These are phyloP conservation scores for Dallia pectoralis DNA, from an alignment of 2,797 vertebrate species.

Conservation along the genomic window DNA sequence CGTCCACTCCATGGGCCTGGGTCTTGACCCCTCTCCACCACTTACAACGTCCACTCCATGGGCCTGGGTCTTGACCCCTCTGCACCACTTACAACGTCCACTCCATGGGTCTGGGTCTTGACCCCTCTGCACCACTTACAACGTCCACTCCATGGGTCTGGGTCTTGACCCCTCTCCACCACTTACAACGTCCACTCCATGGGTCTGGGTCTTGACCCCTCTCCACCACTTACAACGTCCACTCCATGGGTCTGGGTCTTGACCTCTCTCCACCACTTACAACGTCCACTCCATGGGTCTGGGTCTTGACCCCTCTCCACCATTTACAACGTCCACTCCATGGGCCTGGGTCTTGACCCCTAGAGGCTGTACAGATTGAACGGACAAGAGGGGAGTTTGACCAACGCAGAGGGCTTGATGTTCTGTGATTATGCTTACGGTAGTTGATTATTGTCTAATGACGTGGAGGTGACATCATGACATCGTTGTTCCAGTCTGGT, in stretches of 20 bases:
- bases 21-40: conserved; percentile 10
- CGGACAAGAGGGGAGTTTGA: not conserved
- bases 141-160: no score
- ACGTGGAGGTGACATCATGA: conserved; percentile 47
- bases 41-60: conserved; percentile 46
- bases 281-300: no score
- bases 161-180: conserved; percentile 11
- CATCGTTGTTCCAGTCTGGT: conserved; percentile 50
- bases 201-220: no score
- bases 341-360: conserved; percentile 28
- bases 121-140: conserved; percentile 19
- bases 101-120: no score
- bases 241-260: no score
- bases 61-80: no score
- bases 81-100: conserved; percentile 38
- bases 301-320: conserved; percentile 8
- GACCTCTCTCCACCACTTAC: conserved; percentile 20
- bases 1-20: no score
- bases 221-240: conserved; percentile 37
- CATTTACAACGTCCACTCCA: conserved; percentile 28
- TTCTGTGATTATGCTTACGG: conserved; percentile 57
- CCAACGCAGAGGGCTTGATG: conserved; percentile 49
- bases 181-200: conserved; percentile 44
- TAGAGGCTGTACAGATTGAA: conserved; percentile 13
- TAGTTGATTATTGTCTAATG: conserved; percentile 58